Conservation (phyloP, 2,888 invertebrate genomes). For the Tyria jacobaeae region DNA sequence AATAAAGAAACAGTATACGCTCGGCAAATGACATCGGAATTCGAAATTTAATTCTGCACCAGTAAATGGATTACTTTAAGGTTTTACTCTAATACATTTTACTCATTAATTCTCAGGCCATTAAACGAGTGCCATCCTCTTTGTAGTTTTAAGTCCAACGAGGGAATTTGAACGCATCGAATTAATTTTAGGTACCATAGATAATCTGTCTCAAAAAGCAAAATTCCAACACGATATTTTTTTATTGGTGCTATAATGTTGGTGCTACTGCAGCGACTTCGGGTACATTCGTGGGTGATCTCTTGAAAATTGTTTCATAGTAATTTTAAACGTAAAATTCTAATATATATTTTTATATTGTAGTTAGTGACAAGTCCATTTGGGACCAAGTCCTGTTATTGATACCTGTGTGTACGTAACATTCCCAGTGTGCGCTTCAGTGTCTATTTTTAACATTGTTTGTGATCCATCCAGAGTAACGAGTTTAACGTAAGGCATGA, state of each 20-base stretch:
- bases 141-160: conserved; percentile 80
- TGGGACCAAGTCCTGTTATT: conserved; percentile 66
- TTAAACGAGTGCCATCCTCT: conserved; percentile 85
- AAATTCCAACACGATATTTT: conserved; percentile 51
- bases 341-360: conserved; percentile 79
- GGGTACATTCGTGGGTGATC: conserved; percentile 78
- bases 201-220: conserved; percentile 50
- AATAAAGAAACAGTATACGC: conserved; percentile 1
- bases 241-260: conserved; percentile 68
- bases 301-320: conserved; percentile 70
- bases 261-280: conserved; percentile 76
- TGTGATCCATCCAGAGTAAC: conserved; percentile 84
- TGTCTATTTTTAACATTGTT: conserved; percentile 79
- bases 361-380: conserved; percentile 63
- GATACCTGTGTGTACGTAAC: conserved; percentile 85
- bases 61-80: conserved; percentile 64
- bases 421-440: conserved; percentile 84
- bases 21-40: conserved; percentile 11
- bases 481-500: conserved; percentile 81
- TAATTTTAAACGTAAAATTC: conserved; percentile 52
- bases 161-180: conserved; percentile 73
- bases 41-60: conserved; percentile 43
- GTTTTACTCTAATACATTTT: conserved; percentile 84
- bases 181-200: conserved; percentile 62
- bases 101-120: conserved; percentile 86